These are phyloP conservation scores for Pantherophis alleghaniensis DNA, from an alignment of 2,797 vertebrate species.

Conservation along the genomic window DNA sequence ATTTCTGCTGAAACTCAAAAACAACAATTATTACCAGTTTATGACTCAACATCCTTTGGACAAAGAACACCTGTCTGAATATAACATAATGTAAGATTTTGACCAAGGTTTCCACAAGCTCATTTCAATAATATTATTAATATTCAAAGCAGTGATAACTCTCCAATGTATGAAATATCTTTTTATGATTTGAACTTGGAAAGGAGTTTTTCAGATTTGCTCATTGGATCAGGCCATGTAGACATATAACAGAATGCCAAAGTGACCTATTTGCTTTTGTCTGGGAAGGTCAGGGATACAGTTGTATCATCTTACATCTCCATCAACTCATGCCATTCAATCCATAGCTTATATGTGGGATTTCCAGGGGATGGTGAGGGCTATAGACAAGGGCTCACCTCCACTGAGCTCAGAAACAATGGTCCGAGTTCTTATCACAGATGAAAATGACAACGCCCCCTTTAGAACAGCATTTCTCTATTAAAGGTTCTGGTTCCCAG, in stretches of 20 bases:
- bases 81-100: too few relatives aligned
- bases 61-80: too few relatives aligned
- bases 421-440: too few relatives aligned
- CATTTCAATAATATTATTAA: background rate
- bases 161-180: background rate
- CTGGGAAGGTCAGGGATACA: background rate
- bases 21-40: background rate
- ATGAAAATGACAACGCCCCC: too few relatives aligned
- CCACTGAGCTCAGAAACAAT: too few relatives aligned
- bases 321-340: too few relatives aligned
- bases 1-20: background rate
- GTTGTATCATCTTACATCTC: background rate
- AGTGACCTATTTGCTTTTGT: conserved; percentile 69
- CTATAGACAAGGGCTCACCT: too few relatives aligned
- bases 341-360: too few relatives aligned
- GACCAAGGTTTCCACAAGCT: background rate
- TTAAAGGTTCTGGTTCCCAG: too few relatives aligned
- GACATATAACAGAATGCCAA: conserved; percentile 64
- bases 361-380: too few relatives aligned
- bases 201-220: background rate
- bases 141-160: background rate
- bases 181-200: background rate
- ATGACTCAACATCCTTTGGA: conserved; percentile 53
- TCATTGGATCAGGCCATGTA: conserved; percentile 63
- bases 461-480: too few relatives aligned